Base-by-base conservation (phyloP, 53 echinoderm and acorn worm species). In the Stichopus horrens region DNA sequence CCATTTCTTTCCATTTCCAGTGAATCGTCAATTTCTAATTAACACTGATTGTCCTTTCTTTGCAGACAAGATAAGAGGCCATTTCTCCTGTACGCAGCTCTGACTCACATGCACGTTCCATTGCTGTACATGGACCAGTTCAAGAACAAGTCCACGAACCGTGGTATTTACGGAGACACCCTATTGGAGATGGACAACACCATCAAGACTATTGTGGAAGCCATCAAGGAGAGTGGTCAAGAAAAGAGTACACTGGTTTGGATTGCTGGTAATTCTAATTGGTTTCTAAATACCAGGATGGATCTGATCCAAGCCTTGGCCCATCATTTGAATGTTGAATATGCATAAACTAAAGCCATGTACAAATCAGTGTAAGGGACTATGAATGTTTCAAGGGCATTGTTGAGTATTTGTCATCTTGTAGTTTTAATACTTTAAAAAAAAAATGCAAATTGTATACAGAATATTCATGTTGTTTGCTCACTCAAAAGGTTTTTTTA, bases 91-190 rank as follows among this genome's bases (percentile, higher is more conserved):
- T 94, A 94, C 78, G 92, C 90, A 10, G 94, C 94, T 20, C 90
- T 94, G 23, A 77, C 94, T 7, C 94, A 94, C 73, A 92, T 90
- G 71, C 94, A 94, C 57, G 90, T 90, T 7, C 94, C 94, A 16
- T 89, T 94, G 22, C 71, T 58, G 5, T 87, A 56, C 21, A 76
- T 57, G 73, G 23, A 87, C 13, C 88, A 85, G n/a, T 92, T 92
- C 76, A 77, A 90, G 4, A 90, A 90, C 87, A 73, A 19, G 14
- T 92, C 92, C 57, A 0, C 14, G 18, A 66, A 74, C 8, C 75
- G 86, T 56, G 94, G 92, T 9, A 73, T 89, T 5, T 94, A 90
- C 22, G 92, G 94, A 51, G 90, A 94, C 76, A 86, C 90, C 5
- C 58, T 94, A 5, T 74, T 90, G 58, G 94, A 94, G 76, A 83